Percentiles rank a stretch among this genome's conserved stretches.
These are phyloP conservation scores for Scomberomorus guttatus DNA, from an alignment of 2,797 vertebrate genomes.

Conservation along the genomic window DNA sequence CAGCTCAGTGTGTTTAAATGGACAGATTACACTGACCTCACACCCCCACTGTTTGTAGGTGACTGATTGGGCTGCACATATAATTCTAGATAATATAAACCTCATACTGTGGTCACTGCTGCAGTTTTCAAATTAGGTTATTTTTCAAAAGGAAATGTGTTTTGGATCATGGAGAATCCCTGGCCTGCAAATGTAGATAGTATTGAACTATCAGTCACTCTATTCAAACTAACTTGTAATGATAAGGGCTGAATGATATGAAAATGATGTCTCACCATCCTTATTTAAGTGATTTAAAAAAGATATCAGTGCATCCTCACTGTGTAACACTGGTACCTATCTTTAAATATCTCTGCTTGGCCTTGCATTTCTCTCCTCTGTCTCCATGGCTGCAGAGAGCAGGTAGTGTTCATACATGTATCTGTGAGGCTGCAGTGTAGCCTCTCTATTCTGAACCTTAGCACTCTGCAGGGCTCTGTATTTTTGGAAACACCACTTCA, in stretches of 20 bases:
- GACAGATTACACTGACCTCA: not conserved
- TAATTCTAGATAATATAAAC: not conserved
- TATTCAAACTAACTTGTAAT: not conserved
- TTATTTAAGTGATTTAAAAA: not conserved
- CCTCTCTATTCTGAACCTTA: slow-evolving; percentile 26
- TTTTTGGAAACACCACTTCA: slow-evolving; percentile 68
- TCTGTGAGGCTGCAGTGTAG: slow-evolving; percentile 35
- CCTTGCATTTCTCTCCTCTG: slow-evolving; percentile 14
- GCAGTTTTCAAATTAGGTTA: not conserved
- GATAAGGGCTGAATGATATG: not conserved
- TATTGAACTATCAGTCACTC: not conserved
- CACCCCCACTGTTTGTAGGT: slow-evolving; percentile 2
- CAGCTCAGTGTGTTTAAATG: not conserved
- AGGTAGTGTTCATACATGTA: slow-evolving; percentile 6
- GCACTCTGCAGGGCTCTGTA: slow-evolving; percentile 51
- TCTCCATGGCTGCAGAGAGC: slow-evolving; percentile 56
- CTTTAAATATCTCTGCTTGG: not conserved
- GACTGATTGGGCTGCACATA: not conserved
- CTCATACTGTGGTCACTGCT: not conserved
- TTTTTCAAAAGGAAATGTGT: not conserved
- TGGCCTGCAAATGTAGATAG: not conserved
- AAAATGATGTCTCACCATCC: not conserved
- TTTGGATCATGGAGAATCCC: not conserved
- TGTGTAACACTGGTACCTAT: not conserved
- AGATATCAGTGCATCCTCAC: not conserved